Evolutionary conservation across 2,113 vertebrate species (phyloP).

Genomic region (Cygnus atratus): DNA sequence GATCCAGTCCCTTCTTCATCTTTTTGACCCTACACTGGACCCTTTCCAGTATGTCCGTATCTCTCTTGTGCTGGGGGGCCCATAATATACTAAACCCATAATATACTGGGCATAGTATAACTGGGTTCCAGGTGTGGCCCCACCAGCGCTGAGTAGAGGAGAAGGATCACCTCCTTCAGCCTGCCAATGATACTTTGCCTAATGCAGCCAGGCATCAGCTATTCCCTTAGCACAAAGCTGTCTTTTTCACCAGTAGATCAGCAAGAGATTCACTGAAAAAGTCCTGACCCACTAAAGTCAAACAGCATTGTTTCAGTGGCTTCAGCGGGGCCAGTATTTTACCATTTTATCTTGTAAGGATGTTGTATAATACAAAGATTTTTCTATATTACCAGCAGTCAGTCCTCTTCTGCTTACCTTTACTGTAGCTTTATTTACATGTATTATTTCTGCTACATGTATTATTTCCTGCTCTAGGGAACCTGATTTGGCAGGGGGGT

Average conservation of each 20-base stretch:
- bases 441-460: background rate
- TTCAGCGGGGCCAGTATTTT: background rate
- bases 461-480: background rate
- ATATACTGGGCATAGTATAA: too few relatives aligned
- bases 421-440: background rate
- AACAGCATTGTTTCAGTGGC: background rate
- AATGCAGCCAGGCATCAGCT: background rate
- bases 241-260: background rate
- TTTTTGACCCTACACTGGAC: too few relatives aligned
- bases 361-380: background rate
- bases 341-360: background rate
- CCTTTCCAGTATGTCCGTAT: too few relatives aligned
- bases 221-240: background rate
- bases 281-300: background rate
- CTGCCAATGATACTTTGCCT: background rate
- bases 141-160: background rate
- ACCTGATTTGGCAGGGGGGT: too few relatives aligned
- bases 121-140: background rate
- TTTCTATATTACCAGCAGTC: background rate
- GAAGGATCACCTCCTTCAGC: background rate
- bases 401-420: background rate
- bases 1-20: too few relatives aligned
- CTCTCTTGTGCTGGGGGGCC: background rate
- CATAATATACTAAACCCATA: background rate
- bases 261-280: background rate